These are phyloP conservation scores for Phaedon cochleariae DNA, from an alignment of 2,888 invertebrate species.

Conservation along the genomic window DNA sequence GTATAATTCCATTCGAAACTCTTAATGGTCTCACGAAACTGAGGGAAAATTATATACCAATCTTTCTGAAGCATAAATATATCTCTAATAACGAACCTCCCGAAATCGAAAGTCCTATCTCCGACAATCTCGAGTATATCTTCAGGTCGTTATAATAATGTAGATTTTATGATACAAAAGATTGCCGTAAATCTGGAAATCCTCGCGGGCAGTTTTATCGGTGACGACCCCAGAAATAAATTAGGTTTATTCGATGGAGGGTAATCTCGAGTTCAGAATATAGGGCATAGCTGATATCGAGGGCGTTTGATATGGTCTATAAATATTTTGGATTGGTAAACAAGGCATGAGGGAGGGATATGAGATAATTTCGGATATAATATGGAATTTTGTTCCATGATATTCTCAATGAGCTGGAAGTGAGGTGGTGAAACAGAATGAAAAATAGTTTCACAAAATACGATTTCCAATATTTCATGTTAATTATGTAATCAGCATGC, in stretches of 20 bases:
- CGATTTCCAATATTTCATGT: no score
- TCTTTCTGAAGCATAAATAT: no score
- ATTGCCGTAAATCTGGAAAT: not conserved
- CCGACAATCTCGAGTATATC: not conserved
- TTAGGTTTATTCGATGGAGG: not conserved
- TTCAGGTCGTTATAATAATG: not conserved
- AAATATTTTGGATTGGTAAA: not conserved
- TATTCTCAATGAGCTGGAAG: not conserved
- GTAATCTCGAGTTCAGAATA: slow-evolving; percentile 2
- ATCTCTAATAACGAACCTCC: not conserved
- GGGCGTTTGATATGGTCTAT: not conserved
- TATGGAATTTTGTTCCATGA: not conserved
- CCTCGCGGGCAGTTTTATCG: not conserved
- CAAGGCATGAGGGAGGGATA: not conserved
- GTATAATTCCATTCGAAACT: no score
- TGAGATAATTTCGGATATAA: not conserved
- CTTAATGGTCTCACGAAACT: no score
- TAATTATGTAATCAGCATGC: no score
- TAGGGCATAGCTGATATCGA: not conserved
- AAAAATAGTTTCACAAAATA: no score
- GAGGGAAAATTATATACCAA: no score
- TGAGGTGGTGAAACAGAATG: no score
- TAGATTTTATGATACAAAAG: not conserved
- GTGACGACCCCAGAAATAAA: not conserved
- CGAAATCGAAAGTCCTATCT: not conserved